Conservation (phyloP, 2,797 vertebrate genomes). For the Sebastes itinus region DNA sequence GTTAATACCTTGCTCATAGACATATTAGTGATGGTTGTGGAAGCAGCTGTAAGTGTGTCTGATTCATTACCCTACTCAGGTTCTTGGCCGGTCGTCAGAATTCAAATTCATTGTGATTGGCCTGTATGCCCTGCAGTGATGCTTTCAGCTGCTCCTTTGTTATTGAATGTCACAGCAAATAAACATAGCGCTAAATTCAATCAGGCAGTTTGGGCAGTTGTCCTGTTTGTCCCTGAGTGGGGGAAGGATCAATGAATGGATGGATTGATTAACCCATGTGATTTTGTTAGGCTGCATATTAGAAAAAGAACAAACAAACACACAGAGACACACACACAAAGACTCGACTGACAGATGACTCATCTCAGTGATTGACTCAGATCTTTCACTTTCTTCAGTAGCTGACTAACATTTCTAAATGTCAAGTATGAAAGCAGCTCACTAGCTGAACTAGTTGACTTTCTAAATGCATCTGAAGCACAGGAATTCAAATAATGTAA, state of each 20-base stretch:
- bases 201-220: not conserved
- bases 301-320: not conserved
- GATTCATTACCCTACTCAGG: constrained; percentile 3
- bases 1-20: not conserved
- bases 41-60: not conserved
- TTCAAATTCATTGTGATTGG: not conserved
- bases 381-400: not conserved
- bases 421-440: not conserved
- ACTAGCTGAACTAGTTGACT: not conserved
- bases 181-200: not conserved
- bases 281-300: not conserved
- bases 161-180: constrained; percentile 19
- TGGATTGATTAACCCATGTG: not conserved
- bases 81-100: not conserved
- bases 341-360: not conserved
- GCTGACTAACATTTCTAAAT: not conserved
- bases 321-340: not conserved
- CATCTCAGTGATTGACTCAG: too few species aligned
- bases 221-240: not conserved
- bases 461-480: not conserved
- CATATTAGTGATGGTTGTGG: not conserved
- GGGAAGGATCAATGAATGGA: not conserved
- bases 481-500: not conserved
- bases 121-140: not conserved
- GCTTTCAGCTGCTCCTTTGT: not conserved